These are phyloP conservation scores for Papilio protenor DNA, from an alignment of 2,888 invertebrate genomes.

Conservation along the genomic window DNA sequence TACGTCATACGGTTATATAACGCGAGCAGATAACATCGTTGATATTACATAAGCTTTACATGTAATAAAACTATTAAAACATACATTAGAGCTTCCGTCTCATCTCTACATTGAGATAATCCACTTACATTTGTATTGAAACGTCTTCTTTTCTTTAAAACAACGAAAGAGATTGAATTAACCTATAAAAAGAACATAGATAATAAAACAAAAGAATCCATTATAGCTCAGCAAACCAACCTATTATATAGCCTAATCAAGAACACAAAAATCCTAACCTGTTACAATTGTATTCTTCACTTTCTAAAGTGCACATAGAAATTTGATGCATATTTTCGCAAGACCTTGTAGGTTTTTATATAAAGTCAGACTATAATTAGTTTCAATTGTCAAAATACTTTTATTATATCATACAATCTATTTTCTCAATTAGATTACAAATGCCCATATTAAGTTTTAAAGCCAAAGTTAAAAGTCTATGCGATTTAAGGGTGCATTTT, in stretches of 20 bases:
- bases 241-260: too few species aligned
- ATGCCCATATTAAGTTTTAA: not conserved
- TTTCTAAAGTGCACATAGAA: too few species aligned
- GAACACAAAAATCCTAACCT: too few species aligned
- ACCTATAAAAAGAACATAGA: not conserved
- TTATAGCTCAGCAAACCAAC: not conserved
- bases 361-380: not conserved
- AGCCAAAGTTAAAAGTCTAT: not conserved
- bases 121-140: not conserved
- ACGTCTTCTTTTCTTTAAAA: not conserved
- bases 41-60: constrained; percentile 47
- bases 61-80: constrained; percentile 35
- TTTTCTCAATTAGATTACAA: not conserved
- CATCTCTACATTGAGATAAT: not conserved
- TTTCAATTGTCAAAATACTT: not conserved
- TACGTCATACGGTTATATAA: constrained; percentile 33
- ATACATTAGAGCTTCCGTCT: not conserved
- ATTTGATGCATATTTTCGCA: too few species aligned
- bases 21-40: constrained; percentile 39
- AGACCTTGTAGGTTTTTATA: too few species aligned
- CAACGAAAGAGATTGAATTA: not conserved
- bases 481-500: not conserved
- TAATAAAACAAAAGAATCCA: not conserved
- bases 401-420: not conserved
- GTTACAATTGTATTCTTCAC: too few species aligned